Conservation (phyloP, 2,797 vertebrate genomes). For the Catharus ustulatus region DNA sequence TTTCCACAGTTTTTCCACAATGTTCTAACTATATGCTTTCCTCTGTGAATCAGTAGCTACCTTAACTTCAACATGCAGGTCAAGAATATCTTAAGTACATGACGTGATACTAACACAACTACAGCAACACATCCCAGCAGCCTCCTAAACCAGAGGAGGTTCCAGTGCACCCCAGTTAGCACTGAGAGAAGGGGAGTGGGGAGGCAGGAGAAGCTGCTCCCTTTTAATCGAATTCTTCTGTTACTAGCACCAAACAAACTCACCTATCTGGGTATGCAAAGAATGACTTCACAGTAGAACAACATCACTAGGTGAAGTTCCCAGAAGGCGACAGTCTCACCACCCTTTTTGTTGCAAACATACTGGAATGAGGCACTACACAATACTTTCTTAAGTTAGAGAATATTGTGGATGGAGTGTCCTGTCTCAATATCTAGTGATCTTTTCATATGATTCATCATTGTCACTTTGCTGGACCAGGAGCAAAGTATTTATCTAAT, state of each 20-base stretch:
- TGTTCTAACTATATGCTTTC: neutral
- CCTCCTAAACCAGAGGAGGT: neutral
- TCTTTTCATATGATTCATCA: neutral
- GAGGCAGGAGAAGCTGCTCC: neutral
- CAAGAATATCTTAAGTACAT: neutral
- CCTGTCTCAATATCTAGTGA: neutral
- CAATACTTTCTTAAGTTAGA: neutral
- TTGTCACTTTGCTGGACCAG: neutral
- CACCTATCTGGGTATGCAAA: neutral
- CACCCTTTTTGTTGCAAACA: neutral
- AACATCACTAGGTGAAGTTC: neutral
- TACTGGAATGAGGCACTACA: neutral
- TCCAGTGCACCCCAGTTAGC: neutral
- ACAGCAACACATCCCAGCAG: neutral
- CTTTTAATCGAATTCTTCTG: neutral
- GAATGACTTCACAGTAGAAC: neutral
- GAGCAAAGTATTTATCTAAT: neutral
- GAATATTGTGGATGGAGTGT: neutral
- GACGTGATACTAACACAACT: neutral
- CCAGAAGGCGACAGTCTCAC: neutral
- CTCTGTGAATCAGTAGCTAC: neutral
- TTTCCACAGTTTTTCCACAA: neutral
- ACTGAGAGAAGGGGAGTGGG: accelerated
- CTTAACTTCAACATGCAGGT: neutral
- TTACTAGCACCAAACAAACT: neutral